Percentiles rank a stretch among this genome's conserved stretches.
These are phyloP conservation scores for Diplodus sargus DNA, from an alignment of 2,797 vertebrate genomes.

Conservation along the genomic window DNA sequence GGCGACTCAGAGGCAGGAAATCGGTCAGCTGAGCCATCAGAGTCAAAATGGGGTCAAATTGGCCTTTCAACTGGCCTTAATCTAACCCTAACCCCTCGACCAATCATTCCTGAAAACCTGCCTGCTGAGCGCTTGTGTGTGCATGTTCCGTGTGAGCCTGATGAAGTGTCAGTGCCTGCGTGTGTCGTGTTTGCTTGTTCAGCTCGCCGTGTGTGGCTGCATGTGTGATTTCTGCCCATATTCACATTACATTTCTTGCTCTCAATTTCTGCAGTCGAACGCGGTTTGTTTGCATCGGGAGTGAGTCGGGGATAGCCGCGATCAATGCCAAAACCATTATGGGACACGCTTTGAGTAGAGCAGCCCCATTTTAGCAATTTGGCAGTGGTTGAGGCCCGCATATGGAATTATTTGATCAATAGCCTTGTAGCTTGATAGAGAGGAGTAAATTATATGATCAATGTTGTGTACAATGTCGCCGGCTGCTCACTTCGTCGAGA, in stretches of 20 bases:
- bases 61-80: slow-evolving; percentile 81
- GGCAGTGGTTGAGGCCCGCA: slow-evolving; percentile 76
- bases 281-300: slow-evolving; percentile 76
- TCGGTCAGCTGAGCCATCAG: slow-evolving; percentile 72
- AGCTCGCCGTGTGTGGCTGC: slow-evolving; percentile 14
- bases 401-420: slow-evolving; percentile 89
- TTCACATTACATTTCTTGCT: slow-evolving; percentile 47
- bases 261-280: slow-evolving; percentile 60
- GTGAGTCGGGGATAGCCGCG: slow-evolving; percentile 64
- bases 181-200: slow-evolving; percentile 23
- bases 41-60: slow-evolving; percentile 85
- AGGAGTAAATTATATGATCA: slow-evolving; percentile 90
- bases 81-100: slow-evolving; percentile 57
- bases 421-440: slow-evolving; percentile 83
- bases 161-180: slow-evolving; percentile 11
- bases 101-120: slow-evolving; percentile 77
- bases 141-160: slow-evolving; percentile 33
- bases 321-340: slow-evolving; percentile 86
- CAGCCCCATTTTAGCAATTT: slow-evolving; percentile 86
- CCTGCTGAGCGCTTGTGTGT: slow-evolving; percentile 40
- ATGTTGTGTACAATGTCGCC: slow-evolving; percentile 75
- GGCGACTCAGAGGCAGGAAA: slow-evolving; percentile 69
- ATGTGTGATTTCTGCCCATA: slow-evolving; percentile 33
- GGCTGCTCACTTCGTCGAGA: slow-evolving; percentile 55
- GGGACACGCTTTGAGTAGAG: slow-evolving; percentile 81